Evolutionary conservation across 2,113 vertebrate species (phyloP).

Genomic region (Anser brachyrhynchus): DNA sequence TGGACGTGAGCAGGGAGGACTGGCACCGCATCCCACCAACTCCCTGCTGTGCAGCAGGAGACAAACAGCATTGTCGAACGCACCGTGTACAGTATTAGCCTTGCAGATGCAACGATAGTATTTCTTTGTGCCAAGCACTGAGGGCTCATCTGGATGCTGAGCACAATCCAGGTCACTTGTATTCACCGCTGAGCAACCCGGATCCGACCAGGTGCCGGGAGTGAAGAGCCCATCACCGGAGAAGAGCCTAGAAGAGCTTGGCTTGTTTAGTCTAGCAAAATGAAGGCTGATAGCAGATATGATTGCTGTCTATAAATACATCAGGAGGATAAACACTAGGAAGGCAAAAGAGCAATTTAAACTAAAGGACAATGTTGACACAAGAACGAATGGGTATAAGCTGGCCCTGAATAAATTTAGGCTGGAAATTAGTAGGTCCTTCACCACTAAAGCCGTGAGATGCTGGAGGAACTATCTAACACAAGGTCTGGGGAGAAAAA

Average conservation of each 20-base stretch:
- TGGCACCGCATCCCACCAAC: rapidly evolving
- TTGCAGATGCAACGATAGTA: rapidly evolving
- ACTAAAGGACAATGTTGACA: conserved; percentile 57
- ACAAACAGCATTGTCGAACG: rapidly evolving
- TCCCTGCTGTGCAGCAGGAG: rapidly evolving
- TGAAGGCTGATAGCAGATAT: conserved; percentile 43
- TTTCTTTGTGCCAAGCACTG: not conserved
- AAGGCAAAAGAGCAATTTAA: conserved; percentile 58
- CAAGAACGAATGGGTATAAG: conserved; percentile 35
- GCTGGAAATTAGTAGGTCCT: conserved; percentile 45
- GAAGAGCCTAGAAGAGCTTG: conserved; percentile 36
- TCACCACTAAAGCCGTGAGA: not conserved
- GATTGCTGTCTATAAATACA: conserved; percentile 63
- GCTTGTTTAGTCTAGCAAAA: conserved; percentile 52
- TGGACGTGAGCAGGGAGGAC: not conserved
- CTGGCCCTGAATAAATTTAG: conserved; percentile 50
- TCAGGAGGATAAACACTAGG: conserved; percentile 56
- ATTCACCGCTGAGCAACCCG: not conserved
- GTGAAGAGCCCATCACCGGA: conserved; percentile 24
- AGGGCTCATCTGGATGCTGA: not conserved
- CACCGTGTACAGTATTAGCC: rapidly evolving
- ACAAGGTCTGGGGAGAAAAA: not conserved
- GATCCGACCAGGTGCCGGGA: not conserved
- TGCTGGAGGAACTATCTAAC: not conserved
- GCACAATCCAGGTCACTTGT: not conserved